These are phyloP conservation scores for Ephydatia muelleri DNA, from an alignment of 37 sponge, comb jelly and placozoan species.

Conservation along the genomic window DNA sequence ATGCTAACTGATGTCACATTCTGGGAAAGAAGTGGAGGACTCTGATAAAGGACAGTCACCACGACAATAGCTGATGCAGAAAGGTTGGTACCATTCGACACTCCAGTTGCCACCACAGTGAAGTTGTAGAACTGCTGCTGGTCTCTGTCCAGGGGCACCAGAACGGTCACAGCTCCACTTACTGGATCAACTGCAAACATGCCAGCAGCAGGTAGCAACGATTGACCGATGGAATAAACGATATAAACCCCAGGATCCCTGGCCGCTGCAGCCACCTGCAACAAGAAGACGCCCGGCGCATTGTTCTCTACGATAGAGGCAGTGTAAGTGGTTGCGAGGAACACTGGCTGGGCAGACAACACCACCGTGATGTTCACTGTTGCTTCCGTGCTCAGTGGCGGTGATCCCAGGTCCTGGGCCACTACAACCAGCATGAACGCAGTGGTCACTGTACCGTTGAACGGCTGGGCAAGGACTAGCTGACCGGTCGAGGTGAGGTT, in stretches of 20 bases:
- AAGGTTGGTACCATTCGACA: not conserved
- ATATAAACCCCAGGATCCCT: conserved; percentile 13
- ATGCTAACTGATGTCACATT: not conserved
- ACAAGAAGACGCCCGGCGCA: conserved; percentile 9
- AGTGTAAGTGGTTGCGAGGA: conserved; percentile 29
- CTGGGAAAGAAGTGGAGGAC: conserved; percentile 53
- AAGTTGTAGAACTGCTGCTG: conserved; percentile 3
- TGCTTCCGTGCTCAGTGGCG: conserved; percentile 43
- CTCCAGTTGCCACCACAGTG: conserved; percentile 18
- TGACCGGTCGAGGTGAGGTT: not conserved
- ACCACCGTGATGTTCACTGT: conserved; percentile 30
- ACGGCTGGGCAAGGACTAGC: conserved; percentile 6
- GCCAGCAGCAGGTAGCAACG: not conserved
- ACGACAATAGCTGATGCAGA: conserved; percentile 38
- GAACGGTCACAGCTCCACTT: conserved; percentile 34
- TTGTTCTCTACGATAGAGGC: conserved; percentile 51
- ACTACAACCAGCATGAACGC: conserved; percentile 33
- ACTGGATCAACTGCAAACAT: conserved; percentile 30
- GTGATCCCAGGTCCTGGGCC: conserved; percentile 51
- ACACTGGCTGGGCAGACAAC: conserved; percentile 42
- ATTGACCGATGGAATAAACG: not conserved
- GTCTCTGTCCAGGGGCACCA: conserved; percentile 49
- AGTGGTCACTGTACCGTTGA: not conserved
- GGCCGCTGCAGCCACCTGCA: conserved; percentile 47
- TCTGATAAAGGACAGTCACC: conserved; percentile 54